Evolutionary conservation across 2,113 vertebrate species (phyloP), one percentile per base, ranked within the genome.

Genomic region (Centropristis striata): DNA sequence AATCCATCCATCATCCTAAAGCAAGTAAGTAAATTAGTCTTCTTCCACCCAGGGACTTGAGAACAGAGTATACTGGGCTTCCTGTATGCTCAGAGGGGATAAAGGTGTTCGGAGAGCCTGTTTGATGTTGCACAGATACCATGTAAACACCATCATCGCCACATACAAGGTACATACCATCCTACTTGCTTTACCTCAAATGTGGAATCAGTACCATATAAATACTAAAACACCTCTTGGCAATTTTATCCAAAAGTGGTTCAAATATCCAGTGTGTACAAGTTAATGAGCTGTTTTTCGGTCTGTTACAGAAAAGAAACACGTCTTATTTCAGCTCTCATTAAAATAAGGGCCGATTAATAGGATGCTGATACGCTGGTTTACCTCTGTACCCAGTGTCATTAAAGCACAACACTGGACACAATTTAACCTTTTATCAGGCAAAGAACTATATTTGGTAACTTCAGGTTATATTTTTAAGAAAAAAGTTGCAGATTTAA

Each of bases 91-190:
- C 71, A 46, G 70, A 82, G 71, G 83, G 67, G 70, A 87, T 84
- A 73, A 70, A 75, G 72, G 84, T 85, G 83, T 80, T 65, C 44
- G 5, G 57, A 83, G 72, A 83, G 69, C 36, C 47, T 61, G 59
- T 81, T 64, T 92, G 90, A 94, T 86, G 70, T 66, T 88, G 66
- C 65, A 77, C 90, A 92, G 92, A 83, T 71, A 71, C 51, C 46
- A 32, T 64, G 51, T 60, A 51, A 79, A 88, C 75, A 78, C 49
- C 71, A 72, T 57, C 75, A 74, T 71, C 72, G 61, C 63, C 65
- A 67, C 63, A 84, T 70, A 41, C 67, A 67, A 53, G 42, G 57
- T 37, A 75, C 49, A 81, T 53, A 44, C 32, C 42, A 55, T 39
- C 51, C 27, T 20, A 21, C 27, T 28, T 37, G 1, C 8, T 64